Percentiles rank a stretch among this genome's conserved stretches.
Conservation (phyloP, 2,797 vertebrate genomes). For the Fistularia commersonii region DNA sequence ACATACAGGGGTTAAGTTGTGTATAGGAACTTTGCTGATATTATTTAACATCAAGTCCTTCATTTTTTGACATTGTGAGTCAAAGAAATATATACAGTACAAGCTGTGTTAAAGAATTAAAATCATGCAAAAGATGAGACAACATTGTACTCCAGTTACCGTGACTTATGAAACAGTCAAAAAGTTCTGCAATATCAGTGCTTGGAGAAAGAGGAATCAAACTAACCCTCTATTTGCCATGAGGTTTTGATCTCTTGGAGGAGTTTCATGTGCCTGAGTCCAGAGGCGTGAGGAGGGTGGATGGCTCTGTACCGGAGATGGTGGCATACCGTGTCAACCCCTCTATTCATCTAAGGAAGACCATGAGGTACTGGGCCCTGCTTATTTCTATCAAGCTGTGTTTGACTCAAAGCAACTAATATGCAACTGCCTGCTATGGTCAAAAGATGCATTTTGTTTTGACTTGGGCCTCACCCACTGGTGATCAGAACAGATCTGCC, state of each 20-base stretch:
- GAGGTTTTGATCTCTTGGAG: constrained; percentile 75
- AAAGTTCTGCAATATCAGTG: background rate
- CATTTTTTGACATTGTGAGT: too few relatives aligned
- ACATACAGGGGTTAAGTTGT: constrained; percentile 15
- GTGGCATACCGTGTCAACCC: constrained; percentile 72
- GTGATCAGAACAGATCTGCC: too few relatives aligned
- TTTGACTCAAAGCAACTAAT: too few relatives aligned
- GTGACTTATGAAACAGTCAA: background rate
- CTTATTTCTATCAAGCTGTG: too few relatives aligned
- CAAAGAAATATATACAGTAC: too few relatives aligned
- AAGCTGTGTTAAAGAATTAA: too few relatives aligned
- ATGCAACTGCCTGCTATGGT: too few relatives aligned
- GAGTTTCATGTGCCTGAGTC: constrained; percentile 68
- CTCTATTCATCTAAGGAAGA: constrained; percentile 61
- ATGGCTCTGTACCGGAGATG: constrained; percentile 68
- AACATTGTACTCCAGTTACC: background rate
- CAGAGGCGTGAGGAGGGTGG: constrained; percentile 59
- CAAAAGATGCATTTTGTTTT: too few relatives aligned
- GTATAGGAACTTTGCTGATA: background rate
- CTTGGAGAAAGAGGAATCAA: background rate
- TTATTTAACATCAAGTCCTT: background rate
- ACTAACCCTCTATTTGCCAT: constrained; percentile 32
- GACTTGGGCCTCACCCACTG: too few relatives aligned
- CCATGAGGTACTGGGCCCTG: constrained; percentile 63
- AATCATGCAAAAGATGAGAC: too few relatives aligned